Base-by-base conservation (phyloP, 2,797 vertebrate species). In the Vespertilio murinus region DNA sequence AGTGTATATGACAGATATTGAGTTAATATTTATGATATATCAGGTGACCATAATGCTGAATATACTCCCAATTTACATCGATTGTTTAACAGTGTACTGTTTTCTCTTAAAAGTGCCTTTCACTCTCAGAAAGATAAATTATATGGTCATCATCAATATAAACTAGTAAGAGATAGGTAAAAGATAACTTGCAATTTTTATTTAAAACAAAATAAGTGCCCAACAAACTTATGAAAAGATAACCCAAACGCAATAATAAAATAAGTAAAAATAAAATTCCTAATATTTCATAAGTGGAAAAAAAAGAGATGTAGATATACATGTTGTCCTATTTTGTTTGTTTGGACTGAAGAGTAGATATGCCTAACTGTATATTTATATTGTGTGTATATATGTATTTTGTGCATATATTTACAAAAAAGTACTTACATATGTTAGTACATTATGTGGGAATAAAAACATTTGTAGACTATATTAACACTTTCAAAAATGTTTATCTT, bases 381-480 rank as follows among this genome's bases (percentile, higher is more conserved):
- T 81, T 28, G 16, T 70, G 3, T 18, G 9, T 87, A 47, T 47
- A 54, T 80, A 74, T n/a, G 4, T 70, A 59, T 88, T 88, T 71
- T 75, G 54, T 61, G 20, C 13, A 79, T n/a, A 35, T 73, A 90
- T 93, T 90, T 87, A 5, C 42, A 86, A 65, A 78, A 35, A 74
- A 28, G 6, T 78, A 84, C 18, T 40, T 85, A 77, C 17, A 52
- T 59, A 65, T 89, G n/a, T 38, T 88, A 59, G 30, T 42, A 73
- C 25, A 83, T 78, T 92, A 78, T 47, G 49, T 56, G 8, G 28
- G 8, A 1, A 73, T 47, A 56, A 84, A 95, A 83, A 79, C 77
- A 89, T 74, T 33, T 82, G 30, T 45, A 90, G 9, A 87, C 20
- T 40, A 90, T 79, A 90, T 73, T 82, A 94, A 22, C n/a, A 93